Evolutionary conservation across 2,888 invertebrate species (phyloP), one percentile per base, ranked within the genome.

Genomic region (Trachelus stipa): DNA sequence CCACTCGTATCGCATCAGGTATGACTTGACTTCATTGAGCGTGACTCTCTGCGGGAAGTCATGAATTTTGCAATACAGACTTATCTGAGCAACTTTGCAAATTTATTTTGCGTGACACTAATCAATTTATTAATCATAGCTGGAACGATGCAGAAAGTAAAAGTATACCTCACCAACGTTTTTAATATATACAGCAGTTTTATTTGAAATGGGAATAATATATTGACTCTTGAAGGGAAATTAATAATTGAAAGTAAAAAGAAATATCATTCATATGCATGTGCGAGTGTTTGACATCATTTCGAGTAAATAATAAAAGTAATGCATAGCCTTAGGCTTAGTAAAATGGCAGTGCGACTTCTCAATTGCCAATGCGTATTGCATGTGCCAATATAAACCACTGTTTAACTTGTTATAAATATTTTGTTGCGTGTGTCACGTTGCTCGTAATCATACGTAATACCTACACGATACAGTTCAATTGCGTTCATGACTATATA

Each of bases 201-300:
- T 37, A 75, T 37, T 30, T n/a, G 34, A 73, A 73, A 78, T 35
- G 56, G 33, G 30, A 73, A 71, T 77, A 74, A 76, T 40, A 76
- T 68, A 73, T 71, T 56, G 74, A 34, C 79, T 56, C 56, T 56
- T 4, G 78, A 74, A 40, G 35, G 74, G 76, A 76, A 69, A 78
- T 78, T 77, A 80, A 79, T 79, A 80, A 74, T 78, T 79, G 76
- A 78, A 82, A 83, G 79, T 77, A 78, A 79, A 80, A 1, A 0
- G 12, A 12, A 81, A 81, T 30, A 82, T 78, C 81, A 82, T 81
- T 76, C 80, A 81, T 81, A 81, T 78, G 77, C 83, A 82, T 77
- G 80, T 82, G 82, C 78, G 81, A 35, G 15, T 34, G 34, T 73
- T 73, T 30, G 35, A 40, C 12, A 73, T 77, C 73, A 31, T 37